Base-by-base conservation (phyloP, 2,797 vertebrate species). In the Pseudotriccus pelzelni region DNA sequence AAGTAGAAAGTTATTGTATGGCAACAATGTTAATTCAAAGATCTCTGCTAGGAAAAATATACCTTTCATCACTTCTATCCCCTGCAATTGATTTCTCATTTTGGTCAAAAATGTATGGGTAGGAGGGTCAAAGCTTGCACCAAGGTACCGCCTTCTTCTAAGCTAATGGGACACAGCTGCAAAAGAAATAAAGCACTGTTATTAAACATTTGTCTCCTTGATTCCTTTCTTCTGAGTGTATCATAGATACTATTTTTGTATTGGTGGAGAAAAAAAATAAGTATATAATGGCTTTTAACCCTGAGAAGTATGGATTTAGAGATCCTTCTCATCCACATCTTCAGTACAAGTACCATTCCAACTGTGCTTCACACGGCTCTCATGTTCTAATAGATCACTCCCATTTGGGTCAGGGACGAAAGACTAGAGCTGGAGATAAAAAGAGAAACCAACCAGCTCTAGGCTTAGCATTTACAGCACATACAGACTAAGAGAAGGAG, bases 121-220 rank as follows among this genome's bases (percentile, higher is more conserved):
- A 94, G 93, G 95, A 97, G 69, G 87, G 89, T 96, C 93, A 97
- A 92, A 97, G 93, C 79, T 95, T 96, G 66, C 74, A 92, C 95
- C 91, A 78, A 95, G 88, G 74, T 84, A 86, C 19, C 34, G 37
- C 81, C 62, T 94, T 81, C 82, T 96, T 85, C 62, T 73, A 92
- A 87, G 55, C 67, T 97, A 97, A 97, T 95, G 60, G 73, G 74
- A 85, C 68, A 83, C 94, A 96, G 96, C 95, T 98, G 95, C 95
- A 96, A 96, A 74, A 66, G 63, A 96, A 96, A 94, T 94, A 95
- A 95, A 95, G 56, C 59, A 52, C n/a, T 95, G n/a, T 95, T 96
- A 97, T 97, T 97, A 97, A 97, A 95, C 36, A 87, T 92, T 73
- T 94, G 58, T 85, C 53, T 86, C 56, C 89, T 97, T 91, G 49